Base-by-base conservation (phyloP, 1,140 invertebrate genomes). In the Bombus confusus region DNA sequence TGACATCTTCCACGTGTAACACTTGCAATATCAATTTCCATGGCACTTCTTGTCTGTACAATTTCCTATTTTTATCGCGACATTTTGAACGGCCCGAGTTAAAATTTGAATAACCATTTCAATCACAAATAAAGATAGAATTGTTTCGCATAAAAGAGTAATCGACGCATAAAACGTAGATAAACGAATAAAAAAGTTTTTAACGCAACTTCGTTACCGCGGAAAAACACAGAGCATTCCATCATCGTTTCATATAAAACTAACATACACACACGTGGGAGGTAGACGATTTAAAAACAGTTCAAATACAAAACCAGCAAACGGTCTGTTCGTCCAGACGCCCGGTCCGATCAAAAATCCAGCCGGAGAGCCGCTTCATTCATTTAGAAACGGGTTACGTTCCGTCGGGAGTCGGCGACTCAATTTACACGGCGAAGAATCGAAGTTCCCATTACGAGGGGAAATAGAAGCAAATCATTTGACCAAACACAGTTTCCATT, bases 381-480 rank as follows among this genome's bases (percentile, higher is more conserved):
- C 77, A 79, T 79, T 79, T 68, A 72, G 66, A 80, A 73, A 47
- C 43, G 22, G 22, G 64, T 78, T 78, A 62, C 34, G 64, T 66
- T 22, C 39, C 31, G 9, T 28, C 66, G 66, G 13, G 31, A 57
- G 9, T 15, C 62, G 43, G 22, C 28, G 64, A 79, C 74, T 79
- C 82, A 78, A 84, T 84, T 77, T 79, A 79, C 75, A 62, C 83
- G 74, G 62, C 37, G 81, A 79, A 39, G 64, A 79, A 84, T 72
- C 66, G 66, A 77, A 72, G 13, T 80, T 80, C 76, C 83, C 76
- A 84, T 84, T 84, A 84, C 83, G 83, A 71, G 15, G 25, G 76
- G 68, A 72, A 84, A 80, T 57, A 80, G 83, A 84, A 84, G 83
- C 83, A 80, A 84, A 84, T 84, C 83, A 80, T 59, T 84, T 84